A percentile compares a stretch with the other conserved stretches of the same genome.
Evolutionary conservation across 2,888 invertebrate genomes (phyloP).

Genomic region (Melanargia galathea): DNA sequence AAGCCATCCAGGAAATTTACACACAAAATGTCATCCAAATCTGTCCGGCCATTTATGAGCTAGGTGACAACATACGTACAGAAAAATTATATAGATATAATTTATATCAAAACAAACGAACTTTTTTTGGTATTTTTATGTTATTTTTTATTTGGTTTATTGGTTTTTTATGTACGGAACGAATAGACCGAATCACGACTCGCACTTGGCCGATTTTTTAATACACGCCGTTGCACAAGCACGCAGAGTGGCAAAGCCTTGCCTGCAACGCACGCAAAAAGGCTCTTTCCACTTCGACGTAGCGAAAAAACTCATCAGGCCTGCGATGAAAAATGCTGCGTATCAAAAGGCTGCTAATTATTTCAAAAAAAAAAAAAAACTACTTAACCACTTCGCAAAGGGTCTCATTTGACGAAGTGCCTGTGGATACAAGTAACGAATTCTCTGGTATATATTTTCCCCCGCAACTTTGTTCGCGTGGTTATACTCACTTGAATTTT

Average conservation of each 20-base stretch:
- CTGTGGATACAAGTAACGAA: background rate
- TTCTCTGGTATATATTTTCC: background rate
- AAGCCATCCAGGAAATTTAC: too few relatives aligned
- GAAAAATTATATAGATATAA: too few relatives aligned
- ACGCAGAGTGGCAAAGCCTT: background rate
- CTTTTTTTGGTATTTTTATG: too few relatives aligned
- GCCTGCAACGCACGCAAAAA: background rate
- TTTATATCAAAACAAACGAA: too few relatives aligned
- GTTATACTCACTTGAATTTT: too few relatives aligned
- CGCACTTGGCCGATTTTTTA: background rate
- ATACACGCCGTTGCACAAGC: conserved; percentile 5
- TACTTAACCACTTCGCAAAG: background rate
- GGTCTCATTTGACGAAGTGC: conserved; percentile 14
- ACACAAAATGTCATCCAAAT: too few relatives aligned
- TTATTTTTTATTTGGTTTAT: too few relatives aligned
- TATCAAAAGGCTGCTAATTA: conserved; percentile 15
- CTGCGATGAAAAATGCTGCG: conserved; percentile 13
- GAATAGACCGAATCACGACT: background rate
- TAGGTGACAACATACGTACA: too few relatives aligned
- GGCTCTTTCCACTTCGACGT: conserved; percentile 17
- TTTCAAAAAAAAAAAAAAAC: conserved; percentile 15
- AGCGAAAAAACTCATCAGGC: conserved; percentile 19
- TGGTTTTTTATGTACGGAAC: too few relatives aligned
- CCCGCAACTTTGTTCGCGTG: too few relatives aligned
- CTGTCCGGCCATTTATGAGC: too few relatives aligned